Evolutionary conservation across 2,113 vertebrate genomes (phyloP), one percentile per base, ranked within the genome.

Genomic region (Furnarius figulus): DNA sequence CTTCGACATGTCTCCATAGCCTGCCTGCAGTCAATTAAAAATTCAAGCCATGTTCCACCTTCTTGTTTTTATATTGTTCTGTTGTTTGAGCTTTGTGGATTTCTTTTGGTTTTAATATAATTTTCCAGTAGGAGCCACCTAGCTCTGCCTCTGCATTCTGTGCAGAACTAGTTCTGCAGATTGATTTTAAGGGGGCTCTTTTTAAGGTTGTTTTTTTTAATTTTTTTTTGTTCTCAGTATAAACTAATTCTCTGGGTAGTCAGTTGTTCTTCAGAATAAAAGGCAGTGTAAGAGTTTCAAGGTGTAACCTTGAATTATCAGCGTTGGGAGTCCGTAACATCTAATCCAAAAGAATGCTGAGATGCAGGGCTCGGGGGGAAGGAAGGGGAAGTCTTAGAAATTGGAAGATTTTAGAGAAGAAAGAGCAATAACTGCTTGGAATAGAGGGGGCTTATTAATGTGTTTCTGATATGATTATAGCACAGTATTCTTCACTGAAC

Each of bases 261-360:
- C 76, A 87, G 80, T 92, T 93, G 78, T 89, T 88, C 80, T 44
- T 95, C 76, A 66, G 92, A 93, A 94, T 87, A 92, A 89, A 96
- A 92, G 61, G 42, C 75, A 46, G 9, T 62, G 23, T 90, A 70
- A 86, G 68, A 91, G 62, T 94, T 95, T 87, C 76, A 94, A 93
- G 81, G 73, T 95, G 83, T 95, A 95, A 91, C 89, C 93, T 94
- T 96, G 92, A 97, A 92, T 96, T 95, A 94, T 66, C 92, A 79
- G 74, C 89, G 95, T 87, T 87, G 80, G 90, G 83, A 95, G 47
- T 40, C 90, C 88, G 30, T 78, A 92, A 81, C 74, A 81, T 83
- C 93, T 94, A 92, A 93, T 93, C 90, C 65, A 49, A 81, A 94
- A 65, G 88, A 90, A 88, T 49, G 65, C 76, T 49, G 83, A 90